phyloP scores from a whole-genome alignment of 2,797 vertebrate genomes.

The Malacoraja senta region DNA sequence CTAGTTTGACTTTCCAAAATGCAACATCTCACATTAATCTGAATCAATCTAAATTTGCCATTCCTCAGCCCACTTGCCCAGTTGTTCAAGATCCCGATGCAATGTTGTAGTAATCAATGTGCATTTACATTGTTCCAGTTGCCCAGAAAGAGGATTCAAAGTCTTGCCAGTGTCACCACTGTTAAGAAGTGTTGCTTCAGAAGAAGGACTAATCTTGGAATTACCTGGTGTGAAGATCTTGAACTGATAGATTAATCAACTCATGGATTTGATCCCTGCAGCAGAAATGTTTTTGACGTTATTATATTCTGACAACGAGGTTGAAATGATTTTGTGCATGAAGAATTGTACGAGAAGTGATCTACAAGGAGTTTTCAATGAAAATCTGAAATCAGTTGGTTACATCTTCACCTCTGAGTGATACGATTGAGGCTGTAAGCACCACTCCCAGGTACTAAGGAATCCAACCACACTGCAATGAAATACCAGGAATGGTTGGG shows the following conservation, averaged over 20 bases:
- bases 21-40: too few species aligned
- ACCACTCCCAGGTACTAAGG: neutral
- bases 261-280: neutral
- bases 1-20: too few species aligned
- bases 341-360: neutral
- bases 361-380: neutral
- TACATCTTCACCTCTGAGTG: neutral
- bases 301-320: neutral
- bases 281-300: neutral
- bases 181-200: neutral
- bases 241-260: neutral
- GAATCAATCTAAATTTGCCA: too few species aligned
- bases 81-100: too few species aligned
- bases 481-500: neutral
- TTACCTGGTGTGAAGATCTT: neutral
- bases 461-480: neutral
- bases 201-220: neutral
- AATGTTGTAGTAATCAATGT: too few species aligned
- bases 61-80: too few species aligned
- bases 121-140: neutral
- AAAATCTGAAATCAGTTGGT: neutral
- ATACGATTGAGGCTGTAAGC: neutral
- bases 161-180: neutral
- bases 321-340: slow-evolving; percentile 20
- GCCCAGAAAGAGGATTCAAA: neutral